Conservation (phyloP, 2,888 invertebrate genomes). For the Nebria brevicollis region DNA sequence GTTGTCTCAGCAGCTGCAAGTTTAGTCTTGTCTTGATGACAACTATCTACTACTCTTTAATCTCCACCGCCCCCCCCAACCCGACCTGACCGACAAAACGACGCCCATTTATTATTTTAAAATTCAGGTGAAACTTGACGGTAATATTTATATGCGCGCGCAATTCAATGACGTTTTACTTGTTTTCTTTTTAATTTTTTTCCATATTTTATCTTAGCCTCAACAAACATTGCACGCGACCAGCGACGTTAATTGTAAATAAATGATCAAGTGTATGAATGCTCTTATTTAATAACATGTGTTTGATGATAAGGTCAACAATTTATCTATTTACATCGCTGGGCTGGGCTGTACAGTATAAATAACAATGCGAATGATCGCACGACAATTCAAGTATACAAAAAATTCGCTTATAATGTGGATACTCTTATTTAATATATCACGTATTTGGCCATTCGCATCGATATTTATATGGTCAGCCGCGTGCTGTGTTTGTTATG, state of each 20-base stretch:
- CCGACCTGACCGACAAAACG: slow-evolving; percentile 3
- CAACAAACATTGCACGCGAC: too few species aligned
- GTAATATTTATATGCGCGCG: not conserved
- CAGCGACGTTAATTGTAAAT: too few species aligned
- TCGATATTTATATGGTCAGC: not conserved
- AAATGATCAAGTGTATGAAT: too few species aligned
- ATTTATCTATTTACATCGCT: too few species aligned
- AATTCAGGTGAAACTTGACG: not conserved
- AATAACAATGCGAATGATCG: too few species aligned
- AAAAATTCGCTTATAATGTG: not conserved
- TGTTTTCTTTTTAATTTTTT: not conserved
- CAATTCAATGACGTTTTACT: not conserved
- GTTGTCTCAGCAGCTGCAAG: not conserved
- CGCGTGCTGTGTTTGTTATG: slow-evolving; percentile 2
- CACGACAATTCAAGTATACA: too few species aligned
- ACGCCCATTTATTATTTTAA: not conserved
- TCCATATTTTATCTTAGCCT: not conserved
- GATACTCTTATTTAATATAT: not conserved
- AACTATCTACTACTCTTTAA: not conserved
- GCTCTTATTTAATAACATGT: too few species aligned
- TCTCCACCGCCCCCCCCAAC: not conserved
- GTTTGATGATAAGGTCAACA: too few species aligned
- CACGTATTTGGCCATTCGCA: not conserved
- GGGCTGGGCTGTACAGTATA: too few species aligned
- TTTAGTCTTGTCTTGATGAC: not conserved